Conservation (phyloP, 2,888 invertebrate species). For the Lithosia quadra region DNA sequence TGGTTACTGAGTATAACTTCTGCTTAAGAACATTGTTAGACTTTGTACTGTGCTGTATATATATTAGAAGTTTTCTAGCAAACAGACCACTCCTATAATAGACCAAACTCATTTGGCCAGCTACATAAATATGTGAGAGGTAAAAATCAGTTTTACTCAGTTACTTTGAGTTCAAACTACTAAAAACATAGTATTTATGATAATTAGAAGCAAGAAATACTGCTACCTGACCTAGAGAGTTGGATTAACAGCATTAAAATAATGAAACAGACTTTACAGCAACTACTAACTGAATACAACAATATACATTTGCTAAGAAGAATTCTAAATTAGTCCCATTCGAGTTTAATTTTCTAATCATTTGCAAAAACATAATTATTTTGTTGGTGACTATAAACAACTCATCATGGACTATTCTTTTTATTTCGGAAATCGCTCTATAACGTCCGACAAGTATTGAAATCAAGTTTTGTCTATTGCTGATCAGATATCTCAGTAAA, state of each 20-base stretch:
- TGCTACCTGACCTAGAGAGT: neutral
- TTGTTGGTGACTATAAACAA: neutral
- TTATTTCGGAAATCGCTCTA: neutral
- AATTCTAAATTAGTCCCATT: neutral
- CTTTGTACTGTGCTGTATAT: neutral
- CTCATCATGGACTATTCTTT: neutral
- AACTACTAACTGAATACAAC: neutral
- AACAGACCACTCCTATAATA: neutral
- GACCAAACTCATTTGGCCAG: neutral
- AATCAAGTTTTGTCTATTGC: constrained; percentile 32
- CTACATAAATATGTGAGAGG: neutral
- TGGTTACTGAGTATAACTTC: neutral
- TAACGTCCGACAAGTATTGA: constrained; percentile 14
- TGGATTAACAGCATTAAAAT: neutral
- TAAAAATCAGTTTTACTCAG: neutral
- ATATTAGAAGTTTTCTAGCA: neutral
- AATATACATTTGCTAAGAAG: neutral
- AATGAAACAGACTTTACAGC: neutral
- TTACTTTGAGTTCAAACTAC: neutral
- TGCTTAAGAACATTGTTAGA: neutral
- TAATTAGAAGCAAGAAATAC: neutral
- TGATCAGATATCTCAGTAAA: constrained; percentile 34
- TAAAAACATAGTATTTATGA: constrained; percentile 1
- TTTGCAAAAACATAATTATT: neutral
- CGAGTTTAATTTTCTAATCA: neutral